Evolutionary conservation across 1,140 invertebrate species (phyloP).

Genomic region (Drosophila leontia): DNA sequence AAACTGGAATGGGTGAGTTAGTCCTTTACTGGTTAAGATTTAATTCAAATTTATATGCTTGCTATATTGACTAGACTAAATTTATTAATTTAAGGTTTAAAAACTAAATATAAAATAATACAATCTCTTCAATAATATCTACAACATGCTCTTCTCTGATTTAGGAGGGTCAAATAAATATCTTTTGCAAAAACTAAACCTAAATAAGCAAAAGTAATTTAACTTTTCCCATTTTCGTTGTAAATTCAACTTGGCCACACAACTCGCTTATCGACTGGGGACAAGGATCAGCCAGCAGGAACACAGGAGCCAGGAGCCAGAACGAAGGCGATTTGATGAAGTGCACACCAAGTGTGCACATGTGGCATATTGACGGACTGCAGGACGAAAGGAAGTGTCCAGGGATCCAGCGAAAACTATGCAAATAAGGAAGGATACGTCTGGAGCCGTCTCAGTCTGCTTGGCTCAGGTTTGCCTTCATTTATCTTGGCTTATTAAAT

Average conservation of each 20-base stretch:
- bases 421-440: slow-evolving; percentile 72
- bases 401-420: slow-evolving; percentile 67
- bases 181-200: slow-evolving; percentile 19
- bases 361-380: slow-evolving; percentile 66
- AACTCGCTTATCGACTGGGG: slow-evolving; percentile 60
- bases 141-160: not conserved
- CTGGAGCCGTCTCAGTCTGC: slow-evolving; percentile 27
- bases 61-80: not conserved
- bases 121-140: not conserved
- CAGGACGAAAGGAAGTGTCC: slow-evolving; percentile 45
- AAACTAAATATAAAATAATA: too few relatives aligned
- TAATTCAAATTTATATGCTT: not conserved
- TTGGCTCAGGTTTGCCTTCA: slow-evolving; percentile 47
- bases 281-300: slow-evolving; percentile 41
- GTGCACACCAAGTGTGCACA: slow-evolving; percentile 60
- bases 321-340: slow-evolving; percentile 69
- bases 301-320: slow-evolving; percentile 18
- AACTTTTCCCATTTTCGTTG: slow-evolving; percentile 71
- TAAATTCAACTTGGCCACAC: slow-evolving; percentile 35
- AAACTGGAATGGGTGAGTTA: not conserved
- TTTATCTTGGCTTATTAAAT: slow-evolving; percentile 82
- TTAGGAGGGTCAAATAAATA: slow-evolving; percentile 1
- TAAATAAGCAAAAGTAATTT: slow-evolving; percentile 76
- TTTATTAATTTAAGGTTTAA: not conserved
- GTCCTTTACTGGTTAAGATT: not conserved